Evolutionary conservation across 2,888 invertebrate species (phyloP).

Genomic region (Gerris lacustris): DNA sequence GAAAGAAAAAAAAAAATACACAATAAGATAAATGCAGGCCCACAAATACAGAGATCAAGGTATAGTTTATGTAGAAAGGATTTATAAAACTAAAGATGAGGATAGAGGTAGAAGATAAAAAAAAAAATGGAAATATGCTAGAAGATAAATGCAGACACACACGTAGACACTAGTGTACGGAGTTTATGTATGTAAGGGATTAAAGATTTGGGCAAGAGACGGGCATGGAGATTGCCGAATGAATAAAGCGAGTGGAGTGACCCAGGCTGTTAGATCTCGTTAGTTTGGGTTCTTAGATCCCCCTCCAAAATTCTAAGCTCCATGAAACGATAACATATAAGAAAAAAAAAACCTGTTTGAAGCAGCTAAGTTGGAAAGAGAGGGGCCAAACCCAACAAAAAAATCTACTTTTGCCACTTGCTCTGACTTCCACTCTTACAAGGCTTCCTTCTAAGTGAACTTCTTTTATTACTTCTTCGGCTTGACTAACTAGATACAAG

Average conservation of each 20-base stretch:
- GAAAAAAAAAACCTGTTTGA: background rate
- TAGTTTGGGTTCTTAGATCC: background rate
- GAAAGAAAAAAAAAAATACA: too few species aligned
- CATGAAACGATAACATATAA: background rate
- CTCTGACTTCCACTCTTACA: background rate
- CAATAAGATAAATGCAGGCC: too few species aligned
- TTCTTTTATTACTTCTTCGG: background rate
- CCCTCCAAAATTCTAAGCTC: background rate
- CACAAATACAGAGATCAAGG: too few species aligned
- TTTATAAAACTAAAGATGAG: too few species aligned
- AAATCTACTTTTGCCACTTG: background rate
- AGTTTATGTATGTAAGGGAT: too few species aligned
- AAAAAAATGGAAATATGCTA: too few species aligned
- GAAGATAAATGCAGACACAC: too few species aligned
- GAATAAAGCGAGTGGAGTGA: background rate
- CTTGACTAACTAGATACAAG: too few species aligned
- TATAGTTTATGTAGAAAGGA: too few species aligned
- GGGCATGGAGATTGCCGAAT: background rate
- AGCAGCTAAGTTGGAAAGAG: background rate
- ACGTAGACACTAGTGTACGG: too few species aligned
- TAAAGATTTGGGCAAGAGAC: too few species aligned
- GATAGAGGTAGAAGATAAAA: too few species aligned
- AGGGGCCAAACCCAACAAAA: background rate
- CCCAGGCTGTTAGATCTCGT: background rate
- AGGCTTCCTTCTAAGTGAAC: background rate